Conservation (phyloP, 2,888 invertebrate genomes). For the Caradrina clavipalpis region DNA sequence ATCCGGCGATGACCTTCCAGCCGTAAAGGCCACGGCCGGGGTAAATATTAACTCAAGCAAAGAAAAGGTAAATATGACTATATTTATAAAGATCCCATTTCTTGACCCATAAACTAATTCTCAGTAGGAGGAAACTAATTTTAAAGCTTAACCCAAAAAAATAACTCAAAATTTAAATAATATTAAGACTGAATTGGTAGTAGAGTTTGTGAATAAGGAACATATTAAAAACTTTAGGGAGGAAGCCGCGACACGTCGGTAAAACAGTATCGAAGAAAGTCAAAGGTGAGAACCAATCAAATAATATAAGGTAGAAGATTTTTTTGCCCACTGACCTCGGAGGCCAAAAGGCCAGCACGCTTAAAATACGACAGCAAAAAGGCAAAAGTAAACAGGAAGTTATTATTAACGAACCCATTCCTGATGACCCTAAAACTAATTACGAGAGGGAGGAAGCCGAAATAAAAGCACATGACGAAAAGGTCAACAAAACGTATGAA, state of each 20-base stretch:
- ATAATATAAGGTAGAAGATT: slow-evolving; percentile 33
- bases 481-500: slow-evolving; percentile 7
- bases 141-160: slow-evolving; percentile 3
- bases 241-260: slow-evolving; percentile 59
- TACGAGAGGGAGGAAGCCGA: slow-evolving; percentile 22
- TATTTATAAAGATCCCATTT: slow-evolving; percentile 18
- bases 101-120: slow-evolving; percentile 22
- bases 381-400: slow-evolving; percentile 36
- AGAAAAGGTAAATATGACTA: slow-evolving; percentile 27
- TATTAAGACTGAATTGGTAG: slow-evolving; percentile 52
- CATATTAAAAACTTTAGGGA: slow-evolving; percentile 56
- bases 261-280: slow-evolving; percentile 68
- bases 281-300: slow-evolving; percentile 70
- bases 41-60: slow-evolving; percentile 10
- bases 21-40: neutral
- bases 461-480: slow-evolving; percentile 37
- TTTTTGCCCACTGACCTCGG: slow-evolving; percentile 13
- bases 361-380: slow-evolving; percentile 35
- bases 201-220: slow-evolving; percentile 51
- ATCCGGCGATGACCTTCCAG: neutral
- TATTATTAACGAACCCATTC: slow-evolving; percentile 21
- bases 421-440: slow-evolving; percentile 25
- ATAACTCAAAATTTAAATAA: slow-evolving; percentile 29
- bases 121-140: slow-evolving; percentile 48
- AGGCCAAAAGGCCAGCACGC: slow-evolving; percentile 1